Evolutionary conservation across 2,797 vertebrate species (phyloP).

Genomic region (Pantherophis alleghaniensis): DNA sequence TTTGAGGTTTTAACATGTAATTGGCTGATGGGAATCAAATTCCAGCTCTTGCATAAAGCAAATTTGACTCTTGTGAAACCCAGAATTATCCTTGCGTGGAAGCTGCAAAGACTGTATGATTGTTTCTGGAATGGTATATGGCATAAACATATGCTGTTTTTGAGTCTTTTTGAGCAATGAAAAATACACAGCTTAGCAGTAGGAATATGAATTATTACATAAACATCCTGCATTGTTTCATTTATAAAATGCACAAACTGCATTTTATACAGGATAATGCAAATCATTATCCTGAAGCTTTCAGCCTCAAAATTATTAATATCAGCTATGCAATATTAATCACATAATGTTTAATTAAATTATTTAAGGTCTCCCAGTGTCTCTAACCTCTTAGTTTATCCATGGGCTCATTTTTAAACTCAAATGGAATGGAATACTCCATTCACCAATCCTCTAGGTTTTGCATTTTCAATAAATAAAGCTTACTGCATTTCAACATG

Average conservation of each 20-base stretch:
- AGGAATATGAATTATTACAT: constrained; percentile 36
- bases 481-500: background rate
- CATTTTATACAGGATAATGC: too few species aligned
- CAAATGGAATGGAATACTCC: background rate
- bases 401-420: background rate
- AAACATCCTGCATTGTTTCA: constrained; percentile 31
- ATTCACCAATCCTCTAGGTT: background rate
- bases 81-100: background rate
- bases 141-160: background rate
- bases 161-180: constrained; percentile 36
- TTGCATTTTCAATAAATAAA: background rate
- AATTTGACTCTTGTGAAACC: background rate
- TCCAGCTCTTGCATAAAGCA: background rate
- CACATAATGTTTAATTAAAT: constrained; percentile 35
- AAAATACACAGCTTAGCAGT: constrained; percentile 40
- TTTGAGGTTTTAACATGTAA: background rate
- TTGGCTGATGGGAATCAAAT: background rate
- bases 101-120: background rate
- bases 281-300: constrained; percentile 30
- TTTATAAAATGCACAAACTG: constrained; percentile 43
- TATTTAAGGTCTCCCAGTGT: constrained; percentile 24
- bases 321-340: constrained; percentile 21
- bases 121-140: background rate
- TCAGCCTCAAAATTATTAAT: constrained; percentile 34
- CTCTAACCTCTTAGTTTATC: background rate